Conservation (phyloP, 2,888 invertebrate species). For the Macaria notata region DNA sequence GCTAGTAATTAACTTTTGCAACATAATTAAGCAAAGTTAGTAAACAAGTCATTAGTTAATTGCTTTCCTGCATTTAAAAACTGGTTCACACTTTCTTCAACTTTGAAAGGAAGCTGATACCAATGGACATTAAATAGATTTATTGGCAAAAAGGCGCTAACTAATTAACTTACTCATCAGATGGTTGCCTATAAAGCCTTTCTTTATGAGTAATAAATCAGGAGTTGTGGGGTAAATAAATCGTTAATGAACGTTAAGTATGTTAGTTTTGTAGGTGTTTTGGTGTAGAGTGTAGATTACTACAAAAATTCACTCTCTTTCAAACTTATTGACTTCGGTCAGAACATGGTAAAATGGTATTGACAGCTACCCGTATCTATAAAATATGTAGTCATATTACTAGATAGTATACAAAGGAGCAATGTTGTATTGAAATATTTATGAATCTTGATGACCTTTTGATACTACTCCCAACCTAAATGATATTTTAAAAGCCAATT, state of each 20-base stretch:
- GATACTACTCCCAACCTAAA: too few relatives aligned
- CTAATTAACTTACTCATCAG: conserved; percentile 24
- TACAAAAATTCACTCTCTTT: too few relatives aligned
- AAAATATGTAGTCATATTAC: too few relatives aligned
- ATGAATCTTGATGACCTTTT: too few relatives aligned
- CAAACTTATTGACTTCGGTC: too few relatives aligned
- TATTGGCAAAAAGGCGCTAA: conserved; percentile 13
- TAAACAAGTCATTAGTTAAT: conserved; percentile 1
- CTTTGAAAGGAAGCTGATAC: neutral
- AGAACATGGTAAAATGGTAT: too few relatives aligned
- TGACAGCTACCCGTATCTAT: too few relatives aligned
- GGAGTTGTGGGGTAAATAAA: conserved; percentile 6
- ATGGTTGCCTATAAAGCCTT: conserved; percentile 8
- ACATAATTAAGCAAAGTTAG: neutral
- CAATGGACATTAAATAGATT: conserved; percentile 5
- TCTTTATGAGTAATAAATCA: conserved; percentile 21
- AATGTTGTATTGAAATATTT: too few relatives aligned
- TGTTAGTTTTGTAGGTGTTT: too few relatives aligned
- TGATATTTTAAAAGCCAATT: too few relatives aligned
- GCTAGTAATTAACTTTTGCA: neutral
- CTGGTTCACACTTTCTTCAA: conserved; percentile 8
- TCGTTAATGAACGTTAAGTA: conserved; percentile 4
- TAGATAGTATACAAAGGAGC: too few relatives aligned
- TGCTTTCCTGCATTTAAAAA: neutral
- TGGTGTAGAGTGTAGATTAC: too few relatives aligned